Percentiles rank a stretch among this genome's conserved stretches.
Evolutionary conservation across 1,140 invertebrate species (phyloP).

Genomic region (Trichonephila inaurata): DNA sequence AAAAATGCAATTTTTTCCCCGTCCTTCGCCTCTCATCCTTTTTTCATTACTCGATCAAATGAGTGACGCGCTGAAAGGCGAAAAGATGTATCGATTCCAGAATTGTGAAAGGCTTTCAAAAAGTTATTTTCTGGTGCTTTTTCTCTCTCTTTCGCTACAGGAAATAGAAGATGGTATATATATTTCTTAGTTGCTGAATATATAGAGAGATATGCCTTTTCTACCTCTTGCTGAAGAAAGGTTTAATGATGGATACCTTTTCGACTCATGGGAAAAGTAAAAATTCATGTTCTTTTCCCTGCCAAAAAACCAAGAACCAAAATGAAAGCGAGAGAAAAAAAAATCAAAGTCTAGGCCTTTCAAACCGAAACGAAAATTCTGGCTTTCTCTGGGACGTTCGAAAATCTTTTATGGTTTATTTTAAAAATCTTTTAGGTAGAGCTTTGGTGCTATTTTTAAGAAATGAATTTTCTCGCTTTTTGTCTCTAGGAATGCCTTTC

Average conservation of each 20-base stretch:
- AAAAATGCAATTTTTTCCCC: constrained; percentile 29
- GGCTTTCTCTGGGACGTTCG: neutral
- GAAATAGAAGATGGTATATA: constrained; percentile 28
- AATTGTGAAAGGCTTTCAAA: constrained; percentile 61
- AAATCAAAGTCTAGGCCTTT: neutral
- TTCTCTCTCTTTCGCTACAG: neutral
- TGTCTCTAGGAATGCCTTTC: neutral
- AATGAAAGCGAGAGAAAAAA: neutral
- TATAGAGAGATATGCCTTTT: constrained; percentile 44
- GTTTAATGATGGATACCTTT: constrained; percentile 65
- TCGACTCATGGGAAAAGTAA: constrained; percentile 27
- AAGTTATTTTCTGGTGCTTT: constrained; percentile 53
- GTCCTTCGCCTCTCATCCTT: neutral
- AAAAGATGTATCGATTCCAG: constrained; percentile 58
- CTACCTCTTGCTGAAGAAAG: constrained; percentile 28
- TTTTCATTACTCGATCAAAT: constrained; percentile 63
- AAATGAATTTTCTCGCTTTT: constrained; percentile 32
- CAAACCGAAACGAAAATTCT: constrained; percentile 12
- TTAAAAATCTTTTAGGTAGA: constrained; percentile 23
- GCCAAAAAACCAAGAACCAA: constrained; percentile 8
- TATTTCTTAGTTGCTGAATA: constrained; percentile 46
- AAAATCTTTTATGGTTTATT: constrained; percentile 15
- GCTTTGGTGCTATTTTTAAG: constrained; percentile 29
- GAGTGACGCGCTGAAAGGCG: constrained; percentile 7
- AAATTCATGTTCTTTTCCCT: constrained; percentile 59